A percentile compares a stretch with the other conserved stretches of the same genome.
phyloP scores from a whole-genome alignment of 2,797 vertebrate species.

The Xenopus petersii region DNA sequence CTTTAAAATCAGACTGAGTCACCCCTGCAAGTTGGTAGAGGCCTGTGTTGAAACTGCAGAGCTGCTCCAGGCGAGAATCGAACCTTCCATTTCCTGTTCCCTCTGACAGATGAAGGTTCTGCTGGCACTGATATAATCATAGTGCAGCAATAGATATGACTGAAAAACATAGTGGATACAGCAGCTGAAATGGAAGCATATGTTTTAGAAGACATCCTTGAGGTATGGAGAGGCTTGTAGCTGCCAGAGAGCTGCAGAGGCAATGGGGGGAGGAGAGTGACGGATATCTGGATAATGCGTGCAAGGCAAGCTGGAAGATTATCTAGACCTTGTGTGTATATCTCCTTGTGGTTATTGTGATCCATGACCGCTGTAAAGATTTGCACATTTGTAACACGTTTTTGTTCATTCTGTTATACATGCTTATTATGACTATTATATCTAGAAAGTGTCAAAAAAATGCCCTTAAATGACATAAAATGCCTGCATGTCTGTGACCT shows the following conservation, averaged over 20 bases:
- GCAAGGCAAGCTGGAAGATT: slow-evolving; percentile 51
- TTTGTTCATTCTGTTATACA: slow-evolving; percentile 2
- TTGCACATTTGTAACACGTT: not conserved
- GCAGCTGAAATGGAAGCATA: slow-evolving; percentile 71
- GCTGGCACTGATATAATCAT: slow-evolving; percentile 69
- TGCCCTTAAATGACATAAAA: slow-evolving; percentile 49
- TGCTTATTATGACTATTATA: slow-evolving; percentile 18
- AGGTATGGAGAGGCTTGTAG: slow-evolving; percentile 63
- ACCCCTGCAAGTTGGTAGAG: slow-evolving; percentile 60
- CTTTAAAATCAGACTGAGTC: slow-evolving; percentile 60
- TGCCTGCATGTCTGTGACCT: slow-evolving; percentile 60
- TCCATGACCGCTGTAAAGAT: slow-evolving; percentile 41
- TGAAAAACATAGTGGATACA: slow-evolving; percentile 65
- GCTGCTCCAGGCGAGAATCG: slow-evolving; percentile 65
- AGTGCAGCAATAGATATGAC: slow-evolving; percentile 69
- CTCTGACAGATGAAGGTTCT: slow-evolving; percentile 67
- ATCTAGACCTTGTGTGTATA: slow-evolving; percentile 21
- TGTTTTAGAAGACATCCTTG: slow-evolving; percentile 76
- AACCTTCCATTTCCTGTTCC: slow-evolving; percentile 75
- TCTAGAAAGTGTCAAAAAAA: not conserved
- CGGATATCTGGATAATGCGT: slow-evolving; percentile 54
- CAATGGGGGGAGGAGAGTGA: slow-evolving; percentile 39
- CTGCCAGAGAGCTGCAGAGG: slow-evolving; percentile 49
- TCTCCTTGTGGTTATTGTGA: slow-evolving; percentile 47
- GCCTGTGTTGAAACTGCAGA: slow-evolving; percentile 62